A percentile compares a stretch with the other conserved stretches of the same genome.
phyloP scores from a whole-genome alignment of 2,888 invertebrate species.

The Ashinkailepas kermadecensis region DNA sequence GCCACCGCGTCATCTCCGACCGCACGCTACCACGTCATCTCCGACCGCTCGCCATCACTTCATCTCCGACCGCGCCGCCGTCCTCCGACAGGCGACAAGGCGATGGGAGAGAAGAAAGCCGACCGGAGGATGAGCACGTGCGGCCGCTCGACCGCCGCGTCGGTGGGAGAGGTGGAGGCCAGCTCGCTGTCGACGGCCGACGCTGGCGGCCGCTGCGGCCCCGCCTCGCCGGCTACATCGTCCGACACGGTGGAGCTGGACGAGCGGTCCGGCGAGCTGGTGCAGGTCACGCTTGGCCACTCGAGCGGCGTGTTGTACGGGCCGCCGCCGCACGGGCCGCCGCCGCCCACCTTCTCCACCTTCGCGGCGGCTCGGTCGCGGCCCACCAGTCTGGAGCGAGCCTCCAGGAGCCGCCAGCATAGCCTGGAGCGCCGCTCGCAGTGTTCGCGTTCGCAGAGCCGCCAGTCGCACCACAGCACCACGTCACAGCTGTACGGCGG shows the following conservation, averaged over 20 bases:
- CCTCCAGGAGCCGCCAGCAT: neutral
- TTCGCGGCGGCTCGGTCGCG: neutral
- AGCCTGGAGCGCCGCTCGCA: slow-evolving; percentile 21
- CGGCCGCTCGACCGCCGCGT: neutral
- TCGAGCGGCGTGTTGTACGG: slow-evolving; percentile 2
- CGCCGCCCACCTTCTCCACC: slow-evolving; percentile 4
- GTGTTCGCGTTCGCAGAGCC: slow-evolving; percentile 7
- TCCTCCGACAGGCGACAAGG: neutral
- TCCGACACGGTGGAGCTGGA: slow-evolving; percentile 11
- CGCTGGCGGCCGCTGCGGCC: neutral
- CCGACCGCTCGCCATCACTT: too few relatives aligned
- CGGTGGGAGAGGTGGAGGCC: neutral
- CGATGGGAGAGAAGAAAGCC: neutral
- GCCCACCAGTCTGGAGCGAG: slow-evolving; percentile 22
- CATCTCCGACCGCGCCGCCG: neutral
- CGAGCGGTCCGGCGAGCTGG: slow-evolving; percentile 18
- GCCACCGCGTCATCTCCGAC: neutral
- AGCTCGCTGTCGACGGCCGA: slow-evolving; percentile 12
- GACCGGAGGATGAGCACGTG: neutral
- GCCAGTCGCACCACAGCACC: slow-evolving; percentile 13
- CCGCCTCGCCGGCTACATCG: slow-evolving; percentile 15
- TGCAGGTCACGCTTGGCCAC: slow-evolving; percentile 17
- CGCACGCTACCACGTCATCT: neutral
- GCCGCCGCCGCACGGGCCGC: neutral
- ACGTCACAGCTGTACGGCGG: slow-evolving; percentile 8